These are phyloP conservation scores for Parascotia fuliginaria DNA, from an alignment of 2,888 invertebrate genomes.

Conservation along the genomic window DNA sequence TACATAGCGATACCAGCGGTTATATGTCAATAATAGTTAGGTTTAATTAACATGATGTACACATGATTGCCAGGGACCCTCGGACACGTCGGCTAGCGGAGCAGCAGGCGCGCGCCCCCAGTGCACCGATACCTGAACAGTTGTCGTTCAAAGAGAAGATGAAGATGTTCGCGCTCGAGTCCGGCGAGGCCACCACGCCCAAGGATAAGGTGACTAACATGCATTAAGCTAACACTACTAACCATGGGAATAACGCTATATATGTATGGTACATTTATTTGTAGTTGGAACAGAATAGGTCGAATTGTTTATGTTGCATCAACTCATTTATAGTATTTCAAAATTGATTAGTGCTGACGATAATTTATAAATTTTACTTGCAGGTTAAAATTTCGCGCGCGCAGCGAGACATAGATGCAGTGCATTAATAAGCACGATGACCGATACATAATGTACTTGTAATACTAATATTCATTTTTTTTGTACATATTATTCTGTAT, in stretches of 20 bases:
- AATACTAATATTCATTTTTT: slow-evolving; percentile 20
- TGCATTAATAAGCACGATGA: slow-evolving; percentile 73
- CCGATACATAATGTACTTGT: slow-evolving; percentile 20
- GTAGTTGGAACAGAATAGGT: neutral
- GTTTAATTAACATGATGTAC: too few species aligned
- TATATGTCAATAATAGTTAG: too few species aligned
- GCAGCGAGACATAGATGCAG: slow-evolving; percentile 96
- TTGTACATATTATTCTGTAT: slow-evolving; percentile 25
- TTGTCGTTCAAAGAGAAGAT: slow-evolving; percentile 99
- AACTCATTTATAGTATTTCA: neutral
- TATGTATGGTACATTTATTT: neutral
- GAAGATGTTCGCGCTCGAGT: slow-evolving; percentile 99
- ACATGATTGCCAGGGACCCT: slow-evolving; percentile 89
- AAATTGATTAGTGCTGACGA: slow-evolving; percentile 10
- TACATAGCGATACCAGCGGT: slow-evolving; percentile 51
- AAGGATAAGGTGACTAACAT: slow-evolving; percentile 89
- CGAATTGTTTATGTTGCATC: neutral
- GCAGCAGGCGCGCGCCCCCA: slow-evolving; percentile 88
- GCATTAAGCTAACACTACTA: slow-evolving; percentile 3
- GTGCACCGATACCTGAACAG: slow-evolving; percentile 93
- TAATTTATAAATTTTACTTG: slow-evolving; percentile 42
- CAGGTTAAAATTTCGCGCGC: slow-evolving; percentile 97
- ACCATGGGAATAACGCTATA: neutral
- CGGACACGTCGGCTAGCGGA: slow-evolving; percentile 94
- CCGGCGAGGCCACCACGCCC: slow-evolving; percentile 96